These are phyloP conservation scores for Drosophila nebulosa DNA, from an alignment of 1,140 invertebrate genomes.

Conservation along the genomic window DNA sequence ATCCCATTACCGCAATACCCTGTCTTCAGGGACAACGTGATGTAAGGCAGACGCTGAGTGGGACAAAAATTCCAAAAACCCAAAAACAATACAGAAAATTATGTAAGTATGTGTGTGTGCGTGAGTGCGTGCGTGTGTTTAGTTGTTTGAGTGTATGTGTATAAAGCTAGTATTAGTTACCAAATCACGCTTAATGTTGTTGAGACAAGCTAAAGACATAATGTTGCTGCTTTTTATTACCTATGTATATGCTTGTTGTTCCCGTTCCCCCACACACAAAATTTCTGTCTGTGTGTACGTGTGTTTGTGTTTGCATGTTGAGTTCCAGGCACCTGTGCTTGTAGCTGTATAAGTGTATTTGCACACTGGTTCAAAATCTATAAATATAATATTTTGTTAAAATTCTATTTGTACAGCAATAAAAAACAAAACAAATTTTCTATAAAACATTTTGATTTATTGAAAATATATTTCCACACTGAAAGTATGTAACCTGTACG, in stretches of 20 bases:
- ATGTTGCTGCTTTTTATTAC: conserved; percentile 38
- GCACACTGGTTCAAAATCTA: conserved; percentile 17
- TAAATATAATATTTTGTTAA: background rate
- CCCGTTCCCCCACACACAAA: conserved; percentile 69
- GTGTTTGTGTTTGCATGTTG: conserved; percentile 15
- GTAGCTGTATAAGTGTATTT: conserved; percentile 19
- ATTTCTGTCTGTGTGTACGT: conserved; percentile 28
- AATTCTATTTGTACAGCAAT: too few relatives aligned
- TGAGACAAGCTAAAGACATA: conserved; percentile 39
- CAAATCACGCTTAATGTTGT: conserved; percentile 27
- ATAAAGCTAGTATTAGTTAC: conserved; percentile 27
- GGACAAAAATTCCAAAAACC: conserved; percentile 16
- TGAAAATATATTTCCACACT: too few relatives aligned
- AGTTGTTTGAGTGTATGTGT: conserved; percentile 16
- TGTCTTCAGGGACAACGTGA: background rate
- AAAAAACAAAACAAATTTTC: too few relatives aligned
- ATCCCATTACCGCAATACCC: background rate
- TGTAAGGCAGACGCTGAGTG: background rate
- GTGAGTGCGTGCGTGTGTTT: conserved; percentile 10
- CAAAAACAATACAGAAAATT: conserved; percentile 38
- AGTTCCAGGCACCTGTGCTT: conserved; percentile 30
- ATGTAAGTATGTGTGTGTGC: conserved; percentile 66
- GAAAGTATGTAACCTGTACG: too few relatives aligned
- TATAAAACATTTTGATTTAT: too few relatives aligned
- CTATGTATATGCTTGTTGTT: conserved; percentile 59